A percentile compares a stretch with the other conserved stretches of the same genome.
These are phyloP conservation scores for Oreonectes daqikongensis DNA, from an alignment of 2,797 vertebrate species.

Conservation along the genomic window DNA sequence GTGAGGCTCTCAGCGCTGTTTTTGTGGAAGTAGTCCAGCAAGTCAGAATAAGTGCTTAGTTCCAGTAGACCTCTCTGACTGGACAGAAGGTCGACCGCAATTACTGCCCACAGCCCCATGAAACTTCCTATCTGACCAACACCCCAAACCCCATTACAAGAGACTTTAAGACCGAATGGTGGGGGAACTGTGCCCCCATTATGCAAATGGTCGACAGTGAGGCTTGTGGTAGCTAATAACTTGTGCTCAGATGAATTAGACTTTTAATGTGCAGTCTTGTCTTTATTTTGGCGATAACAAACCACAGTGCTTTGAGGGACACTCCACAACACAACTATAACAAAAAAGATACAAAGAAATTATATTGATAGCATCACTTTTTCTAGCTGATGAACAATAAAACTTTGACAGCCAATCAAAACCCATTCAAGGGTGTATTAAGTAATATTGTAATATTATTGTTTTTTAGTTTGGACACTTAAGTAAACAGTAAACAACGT, in stretches of 20 bases:
- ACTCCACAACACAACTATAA: too few species aligned
- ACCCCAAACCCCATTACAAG: constrained; percentile 29
- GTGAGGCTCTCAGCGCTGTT: constrained; percentile 30
- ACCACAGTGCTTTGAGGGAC: not conserved
- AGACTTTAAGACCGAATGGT: constrained; percentile 12
- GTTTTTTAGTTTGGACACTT: too few species aligned
- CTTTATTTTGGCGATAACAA: not conserved
- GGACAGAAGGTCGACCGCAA: constrained; percentile 42
- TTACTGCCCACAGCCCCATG: constrained; percentile 45
- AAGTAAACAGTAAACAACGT: too few species aligned
- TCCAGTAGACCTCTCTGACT: constrained; percentile 16
- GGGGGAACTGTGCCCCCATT: constrained; percentile 8
- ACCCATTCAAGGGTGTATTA: too few species aligned
- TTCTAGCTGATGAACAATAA: too few species aligned
- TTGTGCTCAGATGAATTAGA: not conserved
- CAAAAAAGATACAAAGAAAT: too few species aligned
- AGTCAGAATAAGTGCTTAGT: constrained; percentile 23
- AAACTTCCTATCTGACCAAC: constrained; percentile 47
- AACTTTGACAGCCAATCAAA: too few species aligned
- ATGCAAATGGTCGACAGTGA: not conserved
- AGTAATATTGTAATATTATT: too few species aligned
- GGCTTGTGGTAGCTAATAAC: constrained; percentile 1
- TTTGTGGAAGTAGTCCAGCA: constrained; percentile 39
- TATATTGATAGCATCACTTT: too few species aligned
- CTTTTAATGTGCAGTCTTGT: not conserved